Evolutionary conservation across 2,797 vertebrate species (phyloP).

Genomic region (Pangasius sanitwongsei): DNA sequence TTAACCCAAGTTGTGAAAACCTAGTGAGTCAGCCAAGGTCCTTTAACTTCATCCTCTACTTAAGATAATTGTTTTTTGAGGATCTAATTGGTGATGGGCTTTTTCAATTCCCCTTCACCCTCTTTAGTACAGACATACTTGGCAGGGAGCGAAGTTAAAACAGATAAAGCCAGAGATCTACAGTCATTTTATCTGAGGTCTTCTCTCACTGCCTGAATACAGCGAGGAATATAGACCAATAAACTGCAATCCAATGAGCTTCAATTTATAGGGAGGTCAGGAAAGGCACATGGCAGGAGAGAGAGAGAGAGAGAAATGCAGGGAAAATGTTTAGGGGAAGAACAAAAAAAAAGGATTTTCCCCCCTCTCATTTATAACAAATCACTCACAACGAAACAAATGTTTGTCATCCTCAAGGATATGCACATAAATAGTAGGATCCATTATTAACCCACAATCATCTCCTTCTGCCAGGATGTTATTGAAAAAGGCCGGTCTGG

Average conservation of each 20-base stretch:
- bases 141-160: constrained; percentile 11
- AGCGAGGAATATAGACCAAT: constrained; percentile 41
- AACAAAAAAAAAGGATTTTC: constrained; percentile 13
- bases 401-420: constrained; percentile 54
- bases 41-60: constrained; percentile 41
- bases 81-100: constrained; percentile 48
- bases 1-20: constrained; percentile 41
- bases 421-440: constrained; percentile 51
- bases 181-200: constrained; percentile 41
- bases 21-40: constrained; percentile 39
- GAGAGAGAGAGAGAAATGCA: constrained; percentile 1
- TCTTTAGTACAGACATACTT: constrained; percentile 31
- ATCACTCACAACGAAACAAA: constrained; percentile 51
- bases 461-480: constrained; percentile 50
- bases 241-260: constrained; percentile 36
- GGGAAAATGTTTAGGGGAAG: constrained; percentile 14
- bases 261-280: constrained; percentile 32
- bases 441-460: constrained; percentile 53
- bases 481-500: constrained; percentile 40
- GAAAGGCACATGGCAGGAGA: constrained; percentile 9
- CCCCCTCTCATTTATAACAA: constrained; percentile 47
- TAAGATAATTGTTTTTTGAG: constrained; percentile 50
- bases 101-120: constrained; percentile 38
- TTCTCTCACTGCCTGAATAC: constrained; percentile 34
- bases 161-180: constrained; percentile 29